phyloP scores from a whole-genome alignment of 2,797 vertebrate species.

The Allobates femoralis region DNA sequence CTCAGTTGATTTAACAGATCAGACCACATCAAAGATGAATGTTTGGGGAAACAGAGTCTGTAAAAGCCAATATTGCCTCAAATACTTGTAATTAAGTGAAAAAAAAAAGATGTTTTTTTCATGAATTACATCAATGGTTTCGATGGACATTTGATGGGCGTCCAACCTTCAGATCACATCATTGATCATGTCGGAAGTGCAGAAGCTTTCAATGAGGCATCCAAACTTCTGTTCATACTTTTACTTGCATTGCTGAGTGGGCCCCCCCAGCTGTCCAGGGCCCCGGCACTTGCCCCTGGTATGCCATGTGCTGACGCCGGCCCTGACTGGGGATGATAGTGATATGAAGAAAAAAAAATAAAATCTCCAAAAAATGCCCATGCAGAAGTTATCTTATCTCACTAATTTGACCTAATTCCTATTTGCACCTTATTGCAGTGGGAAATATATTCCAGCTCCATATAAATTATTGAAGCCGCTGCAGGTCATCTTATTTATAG shows the following conservation, averaged over 20 bases:
- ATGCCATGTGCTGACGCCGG: too few relatives aligned
- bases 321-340: neutral
- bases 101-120: too few relatives aligned
- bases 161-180: neutral
- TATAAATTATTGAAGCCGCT: slow-evolving; percentile 9
- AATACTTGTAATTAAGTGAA: too few relatives aligned
- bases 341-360: neutral
- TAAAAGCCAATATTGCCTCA: too few relatives aligned
- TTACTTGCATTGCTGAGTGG: neutral
- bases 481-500: neutral
- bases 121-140: too few relatives aligned
- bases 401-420: neutral
- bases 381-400: neutral
- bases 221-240: neutral
- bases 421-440: neutral
- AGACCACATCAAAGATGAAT: too few relatives aligned
- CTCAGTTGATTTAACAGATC: too few relatives aligned
- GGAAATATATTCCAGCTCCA: neutral
- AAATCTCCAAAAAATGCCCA: neutral
- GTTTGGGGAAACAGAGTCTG: too few relatives aligned
- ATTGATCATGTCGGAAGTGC: neutral
- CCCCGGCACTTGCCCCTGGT: too few relatives aligned
- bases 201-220: neutral
- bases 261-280: too few relatives aligned
- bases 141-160: too few relatives aligned